A percentile compares a stretch with the other conserved stretches of the same genome.
Evolutionary conservation across 1,140 invertebrate genomes (phyloP).

Genomic region (Psilanteris sp.): DNA sequence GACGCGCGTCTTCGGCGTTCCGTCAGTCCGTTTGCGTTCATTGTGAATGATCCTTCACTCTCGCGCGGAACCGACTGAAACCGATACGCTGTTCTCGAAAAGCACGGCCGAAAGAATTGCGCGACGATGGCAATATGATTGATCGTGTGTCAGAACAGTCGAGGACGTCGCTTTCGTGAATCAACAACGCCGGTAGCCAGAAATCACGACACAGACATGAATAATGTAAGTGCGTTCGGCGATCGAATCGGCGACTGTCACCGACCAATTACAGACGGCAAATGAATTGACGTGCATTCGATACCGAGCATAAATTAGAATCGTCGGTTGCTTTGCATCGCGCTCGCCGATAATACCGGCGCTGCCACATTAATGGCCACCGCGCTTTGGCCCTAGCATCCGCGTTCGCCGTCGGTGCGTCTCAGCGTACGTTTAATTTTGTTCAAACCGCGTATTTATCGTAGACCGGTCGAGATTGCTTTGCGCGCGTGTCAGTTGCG

Average conservation of each 20-base stretch:
- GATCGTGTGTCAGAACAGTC: conserved; percentile 56
- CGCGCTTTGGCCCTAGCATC: no score
- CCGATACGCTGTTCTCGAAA: no score
- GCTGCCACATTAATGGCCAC: conserved; percentile 59
- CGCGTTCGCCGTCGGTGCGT: no score
- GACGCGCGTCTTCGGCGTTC: no score
- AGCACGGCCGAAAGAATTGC: conserved; percentile 38
- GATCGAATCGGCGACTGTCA: conserved; percentile 68
- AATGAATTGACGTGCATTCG: conserved; percentile 67
- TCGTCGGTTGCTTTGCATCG: conserved; percentile 62
- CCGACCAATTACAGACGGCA: conserved; percentile 69
- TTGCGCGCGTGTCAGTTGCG: no score
- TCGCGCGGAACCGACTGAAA: no score
- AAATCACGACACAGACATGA: conserved; percentile 66
- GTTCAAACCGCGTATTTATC: no score
- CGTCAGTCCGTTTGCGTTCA: no score
- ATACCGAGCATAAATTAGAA: conserved; percentile 70
- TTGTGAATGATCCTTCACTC: no score
- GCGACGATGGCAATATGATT: conserved; percentile 57
- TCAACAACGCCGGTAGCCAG: conserved; percentile 59
- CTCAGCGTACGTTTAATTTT: no score
- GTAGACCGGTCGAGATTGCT: no score
- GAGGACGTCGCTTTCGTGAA: conserved; percentile 59
- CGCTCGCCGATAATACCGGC: conserved; percentile 56
- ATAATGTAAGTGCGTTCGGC: conserved; percentile 66